Evolutionary conservation across 2,888 invertebrate genomes (phyloP), one percentile per base, ranked within the genome.

Genomic region (Tanypteryx hageni): DNA sequence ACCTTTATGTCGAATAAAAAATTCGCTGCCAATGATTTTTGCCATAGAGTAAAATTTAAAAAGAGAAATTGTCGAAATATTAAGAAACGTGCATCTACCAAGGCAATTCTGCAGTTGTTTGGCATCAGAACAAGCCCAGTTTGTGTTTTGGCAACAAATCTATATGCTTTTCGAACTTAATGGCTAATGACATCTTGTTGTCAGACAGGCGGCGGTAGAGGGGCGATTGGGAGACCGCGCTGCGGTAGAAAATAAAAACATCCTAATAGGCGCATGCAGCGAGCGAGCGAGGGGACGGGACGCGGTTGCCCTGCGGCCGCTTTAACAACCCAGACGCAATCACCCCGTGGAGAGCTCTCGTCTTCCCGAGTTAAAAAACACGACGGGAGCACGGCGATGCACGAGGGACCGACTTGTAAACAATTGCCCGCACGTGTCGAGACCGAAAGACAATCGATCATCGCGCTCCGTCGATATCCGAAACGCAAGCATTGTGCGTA

Each of bases 381-480:
- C 9, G 27, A 76, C n/a, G 22, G 22, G 16, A n/a, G 68, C 44
- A 44, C 76, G 76, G 76, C 22, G 68, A 5, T 22, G 18, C 68
- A 68, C 22, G 18, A 68, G 76, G 27, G 10, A 76, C 76, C 27
- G 22, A n/a, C 76, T 22, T 27, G 76, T 27, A 76, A 76, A 76
- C 76, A 76, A 76, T 76, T 76, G 76, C 0, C 27, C 76, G 76
- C 76, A 76, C 76, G 76, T 76, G 76, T 76, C 76, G 16, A 14
- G 64, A n/a, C 18, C 16, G 64, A 64, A 64, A 64, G 76, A 76
- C 76, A 14, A 76, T 76, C 76, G 76, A 76, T 76, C 76, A 76
- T 8, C 22, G 8, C 4, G 22, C 27, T 22, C 10, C 11, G 22
- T 76, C 76, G 76, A 76, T 76, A 76, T 76, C 76, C 22, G 11